Percentiles rank a stretch among this genome's conserved stretches.
Conservation (phyloP, 2,888 invertebrate genomes). For the Ischnus inquisitorius region DNA sequence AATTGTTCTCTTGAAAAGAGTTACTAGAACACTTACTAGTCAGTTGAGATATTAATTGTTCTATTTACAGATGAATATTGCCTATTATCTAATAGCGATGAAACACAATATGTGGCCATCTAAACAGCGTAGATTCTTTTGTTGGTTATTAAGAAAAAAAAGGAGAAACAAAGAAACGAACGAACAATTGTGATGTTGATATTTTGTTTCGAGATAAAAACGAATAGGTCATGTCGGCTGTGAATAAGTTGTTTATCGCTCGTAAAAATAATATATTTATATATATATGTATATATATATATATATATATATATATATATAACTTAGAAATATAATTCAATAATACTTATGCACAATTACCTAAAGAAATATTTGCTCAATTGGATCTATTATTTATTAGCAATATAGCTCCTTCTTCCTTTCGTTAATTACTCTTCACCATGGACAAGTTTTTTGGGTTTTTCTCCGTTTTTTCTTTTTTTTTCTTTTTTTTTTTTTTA, state of each 20-base stretch:
- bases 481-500: constrained; percentile 55
- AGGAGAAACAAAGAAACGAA: constrained; percentile 53
- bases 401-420: constrained; percentile 66
- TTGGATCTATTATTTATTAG: constrained; percentile 70
- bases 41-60: constrained; percentile 81
- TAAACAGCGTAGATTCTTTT: constrained; percentile 63
- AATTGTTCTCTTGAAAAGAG: constrained; percentile 75
- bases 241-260: constrained; percentile 58
- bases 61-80: constrained; percentile 83
- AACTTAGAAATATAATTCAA: constrained; percentile 65
- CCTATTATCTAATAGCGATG: constrained; percentile 76
- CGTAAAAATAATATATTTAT: constrained; percentile 60
- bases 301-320: constrained; percentile 7
- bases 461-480: constrained; percentile 29
- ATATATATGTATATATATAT: constrained; percentile 1
- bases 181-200: constrained; percentile 56
- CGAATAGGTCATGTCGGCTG: constrained; percentile 57
- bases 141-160: constrained; percentile 54
- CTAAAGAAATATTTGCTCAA: constrained; percentile 72
- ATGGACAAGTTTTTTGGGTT: constrained; percentile 71
- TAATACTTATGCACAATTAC: constrained; percentile 73
- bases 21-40: constrained; percentile 81
- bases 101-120: constrained; percentile 65
- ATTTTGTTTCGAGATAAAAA: constrained; percentile 55
- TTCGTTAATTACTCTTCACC: constrained; percentile 73